These are phyloP conservation scores for Cataglyphis altisquamis DNA, from an alignment of 2,888 invertebrate species.

Conservation along the genomic window DNA sequence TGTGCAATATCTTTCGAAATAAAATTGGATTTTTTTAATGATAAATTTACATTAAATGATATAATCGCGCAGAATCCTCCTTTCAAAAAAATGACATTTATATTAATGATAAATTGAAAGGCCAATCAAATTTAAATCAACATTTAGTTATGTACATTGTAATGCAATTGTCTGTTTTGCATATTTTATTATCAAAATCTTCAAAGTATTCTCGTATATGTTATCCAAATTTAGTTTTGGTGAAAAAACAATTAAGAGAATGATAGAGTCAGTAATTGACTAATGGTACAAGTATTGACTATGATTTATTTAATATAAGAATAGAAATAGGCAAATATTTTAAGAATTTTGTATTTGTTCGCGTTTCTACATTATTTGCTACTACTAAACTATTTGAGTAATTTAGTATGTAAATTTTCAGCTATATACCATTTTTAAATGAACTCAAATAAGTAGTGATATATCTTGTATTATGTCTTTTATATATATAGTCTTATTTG, in stretches of 20 bases:
- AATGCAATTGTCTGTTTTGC: not conserved
- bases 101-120: not conserved
- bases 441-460: constrained; percentile 49
- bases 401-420: constrained; percentile 24
- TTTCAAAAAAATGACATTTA: not conserved
- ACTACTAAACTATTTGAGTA: constrained; percentile 22
- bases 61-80: not conserved
- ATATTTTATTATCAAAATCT: constrained; percentile 29
- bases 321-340: constrained; percentile 23
- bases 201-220: not conserved
- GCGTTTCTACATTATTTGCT: constrained; percentile 23
- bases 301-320: constrained; percentile 36
- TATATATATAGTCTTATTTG: constrained; percentile 65
- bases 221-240: constrained; percentile 21
- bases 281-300: constrained; percentile 25
- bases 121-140: not conserved
- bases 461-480: constrained; percentile 71
- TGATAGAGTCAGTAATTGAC: not conserved
- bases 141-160: not conserved
- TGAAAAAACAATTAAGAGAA: not conserved
- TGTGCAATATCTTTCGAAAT: constrained; percentile 11
- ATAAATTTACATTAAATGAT: not conserved
- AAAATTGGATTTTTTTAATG: not conserved
- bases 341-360: constrained; percentile 26
- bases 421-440: constrained; percentile 15